These are phyloP conservation scores for Neodiprion virginianus DNA, from an alignment of 1,140 invertebrate species.

Conservation along the genomic window DNA sequence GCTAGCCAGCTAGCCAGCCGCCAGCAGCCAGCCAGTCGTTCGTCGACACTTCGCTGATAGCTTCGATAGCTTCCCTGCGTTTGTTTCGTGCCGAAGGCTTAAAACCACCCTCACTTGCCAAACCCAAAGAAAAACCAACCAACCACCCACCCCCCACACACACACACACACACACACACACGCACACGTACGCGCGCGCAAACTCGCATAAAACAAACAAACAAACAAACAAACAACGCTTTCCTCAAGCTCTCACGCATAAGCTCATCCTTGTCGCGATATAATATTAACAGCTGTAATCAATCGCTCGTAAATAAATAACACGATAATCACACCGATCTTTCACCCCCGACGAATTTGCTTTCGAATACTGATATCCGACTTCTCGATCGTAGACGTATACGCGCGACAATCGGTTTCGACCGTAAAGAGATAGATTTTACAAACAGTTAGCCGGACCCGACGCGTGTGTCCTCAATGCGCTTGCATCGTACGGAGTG, in stretches of 20 bases:
- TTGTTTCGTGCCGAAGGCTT: constrained; percentile 15
- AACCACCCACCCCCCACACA: no score
- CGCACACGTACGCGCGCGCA: no score
- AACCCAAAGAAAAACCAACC: background rate
- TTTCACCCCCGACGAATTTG: no score
- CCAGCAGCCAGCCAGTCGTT: constrained; percentile 31
- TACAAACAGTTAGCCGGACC: no score
- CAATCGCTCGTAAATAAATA: background rate
- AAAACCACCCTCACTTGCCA: background rate
- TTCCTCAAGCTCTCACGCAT: constrained; percentile 20
- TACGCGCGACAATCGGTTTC: background rate
- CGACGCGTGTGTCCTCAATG: no score
- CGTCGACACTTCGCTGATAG: constrained; percentile 34
- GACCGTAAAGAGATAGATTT: no score
- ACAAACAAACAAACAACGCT: no score
- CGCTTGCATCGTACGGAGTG: no score
- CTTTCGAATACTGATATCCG: background rate
- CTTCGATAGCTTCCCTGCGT: constrained; percentile 27
- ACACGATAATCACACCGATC: background rate
- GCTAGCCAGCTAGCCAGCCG: constrained; percentile 33
- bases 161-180: no score
- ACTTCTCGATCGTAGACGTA: background rate
- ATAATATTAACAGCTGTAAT: background rate
- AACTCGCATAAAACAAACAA: no score
- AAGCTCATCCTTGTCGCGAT: background rate